These are phyloP conservation scores for Glareola pratincola DNA, from an alignment of 2,113 vertebrate species.

Conservation along the genomic window DNA sequence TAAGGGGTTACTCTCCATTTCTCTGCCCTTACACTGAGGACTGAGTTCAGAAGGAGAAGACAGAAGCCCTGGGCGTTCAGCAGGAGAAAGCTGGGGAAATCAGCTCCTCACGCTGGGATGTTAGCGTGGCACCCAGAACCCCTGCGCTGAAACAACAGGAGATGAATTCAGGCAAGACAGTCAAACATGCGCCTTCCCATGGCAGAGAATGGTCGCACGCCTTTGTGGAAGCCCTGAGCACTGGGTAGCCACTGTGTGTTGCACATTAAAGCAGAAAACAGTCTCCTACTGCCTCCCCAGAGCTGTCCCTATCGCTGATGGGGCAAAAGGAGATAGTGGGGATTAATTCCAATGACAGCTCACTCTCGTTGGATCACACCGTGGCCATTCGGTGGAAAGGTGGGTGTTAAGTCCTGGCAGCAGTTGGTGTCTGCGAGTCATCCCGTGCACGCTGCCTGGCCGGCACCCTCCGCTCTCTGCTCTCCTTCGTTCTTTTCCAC, in stretches of 20 bases:
- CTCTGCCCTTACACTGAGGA: not conserved
- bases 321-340: not conserved
- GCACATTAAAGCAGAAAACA: not conserved
- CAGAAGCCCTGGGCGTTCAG: not conserved
- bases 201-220: not conserved
- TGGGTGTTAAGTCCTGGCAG: not conserved
- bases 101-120: not conserved
- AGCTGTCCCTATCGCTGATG: not conserved
- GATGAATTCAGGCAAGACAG: not conserved
- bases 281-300: not conserved
- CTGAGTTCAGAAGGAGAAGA: not conserved
- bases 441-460: fast-evolving
- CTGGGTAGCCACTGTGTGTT: no score
- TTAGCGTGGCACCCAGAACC: not conserved
- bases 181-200: fast-evolving
- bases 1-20: not conserved
- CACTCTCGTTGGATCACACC: fast-evolving
- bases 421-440: not conserved
- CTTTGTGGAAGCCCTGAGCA: not conserved
- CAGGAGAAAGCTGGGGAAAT: not conserved
- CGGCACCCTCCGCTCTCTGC: fast-evolving
- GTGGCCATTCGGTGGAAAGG: fast-evolving
- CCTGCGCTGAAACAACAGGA: not conserved
- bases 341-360: not conserved
- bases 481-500: not conserved